Conservation (phyloP, 2,797 vertebrate genomes). For the Selene dorsalis region DNA sequence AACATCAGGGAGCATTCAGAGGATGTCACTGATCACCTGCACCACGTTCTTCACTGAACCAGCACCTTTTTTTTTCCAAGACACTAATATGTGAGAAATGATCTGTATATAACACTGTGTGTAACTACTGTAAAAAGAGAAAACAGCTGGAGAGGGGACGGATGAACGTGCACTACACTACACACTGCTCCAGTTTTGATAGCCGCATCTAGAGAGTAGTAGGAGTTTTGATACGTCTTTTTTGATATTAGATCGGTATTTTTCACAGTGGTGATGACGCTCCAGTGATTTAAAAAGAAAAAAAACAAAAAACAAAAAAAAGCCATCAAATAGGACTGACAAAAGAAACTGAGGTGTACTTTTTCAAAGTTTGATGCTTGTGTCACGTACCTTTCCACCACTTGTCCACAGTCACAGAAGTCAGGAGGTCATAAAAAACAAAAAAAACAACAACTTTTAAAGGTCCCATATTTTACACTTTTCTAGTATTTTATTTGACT, state of each 20-base stretch:
- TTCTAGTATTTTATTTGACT: no score
- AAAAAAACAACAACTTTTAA: no score
- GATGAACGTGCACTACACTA: constrained; percentile 51
- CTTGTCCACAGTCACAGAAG: background rate
- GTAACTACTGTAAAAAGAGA: constrained; percentile 61
- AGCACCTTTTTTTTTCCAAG: constrained; percentile 70
- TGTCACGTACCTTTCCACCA: background rate
- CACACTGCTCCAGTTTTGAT: constrained; percentile 56
- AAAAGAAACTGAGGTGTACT: background rate
- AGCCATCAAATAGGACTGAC: constrained; percentile 20
- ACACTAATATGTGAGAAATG: constrained; percentile 66
- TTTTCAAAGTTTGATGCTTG: constrained; percentile 21
- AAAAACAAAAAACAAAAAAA: background rate
- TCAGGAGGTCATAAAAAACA: no score
- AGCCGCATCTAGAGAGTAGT: constrained; percentile 57
- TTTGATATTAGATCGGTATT: constrained; percentile 78
- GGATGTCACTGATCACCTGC: constrained; percentile 54
- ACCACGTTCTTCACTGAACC: constrained; percentile 61
- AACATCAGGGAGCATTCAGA: constrained; percentile 4
- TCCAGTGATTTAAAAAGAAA: background rate
- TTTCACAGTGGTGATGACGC: constrained; percentile 60
- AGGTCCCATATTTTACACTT: no score
- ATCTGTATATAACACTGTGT: constrained; percentile 69
- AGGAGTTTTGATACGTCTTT: constrained; percentile 75
- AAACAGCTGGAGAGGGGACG: background rate